These are phyloP conservation scores for Carposina sasakii DNA, from an alignment of 1,140 invertebrate genomes.

Conservation along the genomic window DNA sequence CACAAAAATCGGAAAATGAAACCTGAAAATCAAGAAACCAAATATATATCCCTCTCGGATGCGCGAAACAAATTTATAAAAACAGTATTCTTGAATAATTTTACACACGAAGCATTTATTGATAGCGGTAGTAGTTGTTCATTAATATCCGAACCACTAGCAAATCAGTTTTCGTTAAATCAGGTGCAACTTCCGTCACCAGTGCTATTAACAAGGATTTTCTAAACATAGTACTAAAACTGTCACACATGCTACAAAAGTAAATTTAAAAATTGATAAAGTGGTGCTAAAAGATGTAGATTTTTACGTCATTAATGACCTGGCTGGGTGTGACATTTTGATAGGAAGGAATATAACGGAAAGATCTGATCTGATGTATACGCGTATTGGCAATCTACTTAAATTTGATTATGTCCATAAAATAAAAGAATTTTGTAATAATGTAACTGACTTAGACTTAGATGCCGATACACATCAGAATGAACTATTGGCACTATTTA, in stretches of 20 bases:
- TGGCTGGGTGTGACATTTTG: neutral
- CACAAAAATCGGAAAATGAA: conserved; percentile 4
- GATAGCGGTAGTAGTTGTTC: conserved; percentile 16
- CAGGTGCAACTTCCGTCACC: neutral
- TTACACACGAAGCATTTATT: conserved; percentile 11
- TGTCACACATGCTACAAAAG: neutral
- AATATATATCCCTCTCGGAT: conserved; percentile 5
- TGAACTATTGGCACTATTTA: neutral
- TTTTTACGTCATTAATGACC: neutral
- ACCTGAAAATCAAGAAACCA: conserved; percentile 14
- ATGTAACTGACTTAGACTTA: neutral
- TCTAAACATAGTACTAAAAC: neutral
- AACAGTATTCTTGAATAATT: conserved; percentile 1
- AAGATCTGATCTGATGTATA: neutral
- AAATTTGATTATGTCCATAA: neutral
- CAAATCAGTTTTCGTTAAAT: neutral
- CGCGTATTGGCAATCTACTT: neutral
- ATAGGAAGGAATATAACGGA: conserved; percentile 6
- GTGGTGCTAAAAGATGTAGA: neutral
- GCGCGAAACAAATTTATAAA: conserved; percentile 14
- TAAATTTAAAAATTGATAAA: neutral
- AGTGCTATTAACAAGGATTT: neutral
- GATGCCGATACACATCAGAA: neutral
- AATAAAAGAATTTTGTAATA: neutral
- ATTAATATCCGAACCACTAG: neutral